Base-by-base conservation (phyloP, 2,888 invertebrate genomes). In the Digitonthophagus gazella region DNA sequence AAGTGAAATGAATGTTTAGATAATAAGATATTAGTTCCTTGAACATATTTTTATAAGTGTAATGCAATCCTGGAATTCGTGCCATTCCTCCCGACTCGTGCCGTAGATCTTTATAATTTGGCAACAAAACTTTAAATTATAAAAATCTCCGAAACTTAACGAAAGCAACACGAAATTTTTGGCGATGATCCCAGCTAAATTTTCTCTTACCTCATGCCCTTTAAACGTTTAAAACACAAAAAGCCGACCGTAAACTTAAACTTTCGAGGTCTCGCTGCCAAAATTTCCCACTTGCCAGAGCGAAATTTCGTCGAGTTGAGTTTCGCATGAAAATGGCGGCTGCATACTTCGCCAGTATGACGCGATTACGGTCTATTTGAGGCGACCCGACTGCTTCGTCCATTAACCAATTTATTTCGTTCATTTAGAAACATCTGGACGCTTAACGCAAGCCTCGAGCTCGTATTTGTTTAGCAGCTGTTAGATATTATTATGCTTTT, bases 391-490 rank as follows among this genome's bases (percentile, higher is more conserved):
- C 8, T 44, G 28, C 8, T 44, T 44, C 28, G 57, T 57, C 61
- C 20, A 61, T 61, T 61, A 61, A 61, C 61, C 61, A 61, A 61
- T 61, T 61, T 61, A 61, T 61, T 61, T 20, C 20, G 61, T 61
- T 61, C 61, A 18, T 61, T 61, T 19, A 44, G 28, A 61, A 61
- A 61, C 61, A 61, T 61, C 61, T 61, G 61, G 61, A 44, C 28
- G 28, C 28, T 6, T 6, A 44, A 44, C 28, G 6, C 28, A 8
- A 11, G 28, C 28, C 11, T 44, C 28, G 8, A 44, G 11, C 28
- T 8, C 8, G 11, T 44, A 44, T 44, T 44, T 3, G 11, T 44
- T 44, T 44, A 44, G 28, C 28, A 44, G 28, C 28, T 44, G 28
- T 44, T 44, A 11, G n/a, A n/a, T n/a, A n/a, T n/a, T n/a, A n/a